phyloP scores from a whole-genome alignment of 2,888 invertebrate genomes.

The Colostygia pectinataria region DNA sequence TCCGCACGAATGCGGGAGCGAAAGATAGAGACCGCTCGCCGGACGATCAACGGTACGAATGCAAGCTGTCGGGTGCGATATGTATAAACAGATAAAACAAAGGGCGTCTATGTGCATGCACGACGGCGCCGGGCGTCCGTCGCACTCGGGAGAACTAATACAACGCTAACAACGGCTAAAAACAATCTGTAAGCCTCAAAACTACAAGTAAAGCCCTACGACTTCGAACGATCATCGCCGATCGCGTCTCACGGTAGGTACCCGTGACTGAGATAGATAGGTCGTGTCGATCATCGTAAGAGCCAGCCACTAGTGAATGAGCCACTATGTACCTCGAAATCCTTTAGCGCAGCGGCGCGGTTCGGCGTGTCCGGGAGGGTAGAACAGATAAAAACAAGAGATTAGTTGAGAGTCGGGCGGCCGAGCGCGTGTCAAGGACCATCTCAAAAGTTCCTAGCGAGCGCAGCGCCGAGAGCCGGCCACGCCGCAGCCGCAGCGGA shows the following conservation, averaged over 20 bases:
- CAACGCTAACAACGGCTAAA: conserved; percentile 83
- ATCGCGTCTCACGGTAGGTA: conserved; percentile 63
- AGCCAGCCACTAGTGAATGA: conserved; percentile 80
- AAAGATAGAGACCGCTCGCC: conserved; percentile 73
- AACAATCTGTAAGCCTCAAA: conserved; percentile 84
- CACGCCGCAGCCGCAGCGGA: conserved; percentile 32
- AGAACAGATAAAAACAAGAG: conserved; percentile 86
- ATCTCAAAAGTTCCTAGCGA: conserved; percentile 94
- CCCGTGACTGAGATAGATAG: conserved; percentile 67
- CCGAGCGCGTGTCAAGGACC: conserved; percentile 89
- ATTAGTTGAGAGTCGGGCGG: conserved; percentile 79
- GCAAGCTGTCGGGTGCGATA: conserved; percentile 81
- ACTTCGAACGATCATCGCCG: conserved; percentile 79
- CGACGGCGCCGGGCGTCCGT: conserved; percentile 79
- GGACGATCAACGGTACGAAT: conserved; percentile 75
- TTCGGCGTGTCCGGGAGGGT: conserved; percentile 88
- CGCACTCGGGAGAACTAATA: conserved; percentile 81
- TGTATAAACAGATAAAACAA: conserved; percentile 79
- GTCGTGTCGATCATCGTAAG: conserved; percentile 74
- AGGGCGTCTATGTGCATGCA: conserved; percentile 81
- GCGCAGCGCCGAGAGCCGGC: conserved; percentile 34
- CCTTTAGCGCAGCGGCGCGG: conserved; percentile 88
- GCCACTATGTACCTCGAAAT: conserved; percentile 91
- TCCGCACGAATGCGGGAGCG: conserved; percentile 66
- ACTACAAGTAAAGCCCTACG: conserved; percentile 84